Evolutionary conservation across 2,113 vertebrate genomes (phyloP).

Genomic region (Sisor rabdophorus): DNA sequence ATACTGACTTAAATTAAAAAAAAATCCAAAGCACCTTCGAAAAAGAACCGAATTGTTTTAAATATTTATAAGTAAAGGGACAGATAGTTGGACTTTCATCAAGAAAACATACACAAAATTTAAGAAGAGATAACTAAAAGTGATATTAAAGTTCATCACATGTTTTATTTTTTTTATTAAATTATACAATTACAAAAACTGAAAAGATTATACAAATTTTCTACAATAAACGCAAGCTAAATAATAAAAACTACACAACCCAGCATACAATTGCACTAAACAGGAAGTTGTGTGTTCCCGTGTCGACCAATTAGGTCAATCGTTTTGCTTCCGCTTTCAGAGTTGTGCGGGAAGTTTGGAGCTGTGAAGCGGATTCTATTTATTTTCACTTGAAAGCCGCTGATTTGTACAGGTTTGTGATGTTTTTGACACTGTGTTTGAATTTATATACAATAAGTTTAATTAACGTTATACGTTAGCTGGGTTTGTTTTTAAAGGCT

Average conservation of each 20-base stretch:
- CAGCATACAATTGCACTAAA: neutral
- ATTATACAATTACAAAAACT: too few relatives aligned
- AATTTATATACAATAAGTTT: too few relatives aligned
- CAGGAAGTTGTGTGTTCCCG: neutral
- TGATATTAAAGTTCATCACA: neutral
- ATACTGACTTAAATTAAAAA: neutral
- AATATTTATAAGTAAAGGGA: neutral
- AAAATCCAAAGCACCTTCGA: neutral
- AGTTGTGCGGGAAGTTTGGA: conserved; percentile 67
- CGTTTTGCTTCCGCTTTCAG: conserved; percentile 44
- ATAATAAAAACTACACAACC: conserved; percentile 36
- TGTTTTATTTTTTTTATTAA: neutral
- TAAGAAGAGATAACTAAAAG: neutral
- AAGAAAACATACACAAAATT: neutral
- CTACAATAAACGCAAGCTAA: neutral
- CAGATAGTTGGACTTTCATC: neutral
- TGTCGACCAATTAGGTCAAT: conserved; percentile 41
- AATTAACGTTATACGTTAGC: neutral
- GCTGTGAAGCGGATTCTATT: neutral
- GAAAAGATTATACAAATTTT: neutral
- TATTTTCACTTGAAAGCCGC: neutral
- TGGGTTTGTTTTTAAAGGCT: neutral
- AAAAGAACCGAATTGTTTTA: neutral
- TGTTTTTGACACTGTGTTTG: neutral
- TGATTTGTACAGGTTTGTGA: conserved; percentile 16